A percentile compares a stretch with the other conserved stretches of the same genome.
Conservation (phyloP, 2,797 vertebrate species). For the Urosaurus nigricauda region DNA sequence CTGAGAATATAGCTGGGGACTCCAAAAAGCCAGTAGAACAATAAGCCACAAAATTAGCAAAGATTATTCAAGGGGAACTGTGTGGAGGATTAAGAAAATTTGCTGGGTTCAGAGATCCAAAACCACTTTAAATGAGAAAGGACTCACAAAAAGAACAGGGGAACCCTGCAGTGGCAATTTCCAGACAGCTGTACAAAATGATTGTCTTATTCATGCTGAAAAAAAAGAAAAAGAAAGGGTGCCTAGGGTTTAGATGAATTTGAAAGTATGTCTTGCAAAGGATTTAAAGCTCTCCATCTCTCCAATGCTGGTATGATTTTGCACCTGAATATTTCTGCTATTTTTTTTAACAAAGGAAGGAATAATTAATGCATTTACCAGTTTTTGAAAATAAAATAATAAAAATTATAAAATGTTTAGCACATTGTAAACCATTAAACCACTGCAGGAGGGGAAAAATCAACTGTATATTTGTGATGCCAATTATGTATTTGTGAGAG, state of each 20-base stretch:
- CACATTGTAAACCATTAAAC: neutral
- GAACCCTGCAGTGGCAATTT: neutral
- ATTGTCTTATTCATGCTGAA: neutral
- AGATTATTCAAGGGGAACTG: neutral
- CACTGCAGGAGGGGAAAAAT: neutral
- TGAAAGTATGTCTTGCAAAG: neutral
- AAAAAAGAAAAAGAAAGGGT: neutral
- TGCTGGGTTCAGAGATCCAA: neutral
- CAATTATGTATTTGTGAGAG: neutral
- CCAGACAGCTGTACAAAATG: neutral
- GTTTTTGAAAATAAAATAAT: neutral
- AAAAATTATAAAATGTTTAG: neutral
- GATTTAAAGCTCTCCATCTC: neutral
- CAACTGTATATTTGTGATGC: neutral
- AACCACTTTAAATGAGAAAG: neutral
- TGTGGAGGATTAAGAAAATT: neutral
- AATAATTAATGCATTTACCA: neutral
- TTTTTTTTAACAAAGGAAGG: neutral
- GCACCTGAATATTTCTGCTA: neutral
- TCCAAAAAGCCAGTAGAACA: neutral
- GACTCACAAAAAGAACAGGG: neutral
- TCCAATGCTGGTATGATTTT: neutral
- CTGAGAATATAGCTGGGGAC: neutral
- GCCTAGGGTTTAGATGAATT: neutral
- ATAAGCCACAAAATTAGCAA: neutral